These are phyloP conservation scores for Tapera naevia DNA, from an alignment of 2,797 vertebrate genomes.

Conservation along the genomic window DNA sequence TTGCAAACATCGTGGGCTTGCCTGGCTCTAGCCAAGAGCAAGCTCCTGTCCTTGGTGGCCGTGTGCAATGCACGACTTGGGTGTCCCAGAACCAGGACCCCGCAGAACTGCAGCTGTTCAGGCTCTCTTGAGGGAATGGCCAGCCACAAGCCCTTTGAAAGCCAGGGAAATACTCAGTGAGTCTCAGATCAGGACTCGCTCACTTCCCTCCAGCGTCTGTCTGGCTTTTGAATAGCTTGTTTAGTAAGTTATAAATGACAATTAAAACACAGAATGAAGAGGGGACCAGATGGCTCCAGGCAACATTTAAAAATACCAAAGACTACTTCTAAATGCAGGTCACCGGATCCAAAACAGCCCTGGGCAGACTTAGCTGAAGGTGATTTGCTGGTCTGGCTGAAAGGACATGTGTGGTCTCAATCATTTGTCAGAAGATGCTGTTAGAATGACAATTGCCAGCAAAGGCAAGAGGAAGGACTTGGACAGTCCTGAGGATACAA, in stretches of 20 bases:
- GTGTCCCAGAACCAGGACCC: background rate
- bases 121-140: background rate
- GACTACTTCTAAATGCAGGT: conserved; percentile 53
- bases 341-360: conserved; percentile 22
- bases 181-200: background rate
- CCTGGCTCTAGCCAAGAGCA: background rate
- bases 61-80: accelerated
- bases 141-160: background rate
- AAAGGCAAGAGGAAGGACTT: background rate
- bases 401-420: conserved; percentile 10
- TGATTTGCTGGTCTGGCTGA: conserved; percentile 22
- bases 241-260: conserved; percentile 32
- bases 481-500: background rate
- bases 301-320: conserved; percentile 52
- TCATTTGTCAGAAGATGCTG: background rate
- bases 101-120: background rate
- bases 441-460: background rate
- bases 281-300: conserved; percentile 36
- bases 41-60: background rate
- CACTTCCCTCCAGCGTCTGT: background rate
- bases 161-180: background rate
- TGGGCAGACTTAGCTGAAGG: conserved; percentile 38
- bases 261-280: conserved; percentile 46
- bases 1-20: background rate
- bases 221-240: conserved; percentile 45